Conservation (phyloP, 1,140 invertebrate species). For the Thaumetopoea pityocampa region DNA sequence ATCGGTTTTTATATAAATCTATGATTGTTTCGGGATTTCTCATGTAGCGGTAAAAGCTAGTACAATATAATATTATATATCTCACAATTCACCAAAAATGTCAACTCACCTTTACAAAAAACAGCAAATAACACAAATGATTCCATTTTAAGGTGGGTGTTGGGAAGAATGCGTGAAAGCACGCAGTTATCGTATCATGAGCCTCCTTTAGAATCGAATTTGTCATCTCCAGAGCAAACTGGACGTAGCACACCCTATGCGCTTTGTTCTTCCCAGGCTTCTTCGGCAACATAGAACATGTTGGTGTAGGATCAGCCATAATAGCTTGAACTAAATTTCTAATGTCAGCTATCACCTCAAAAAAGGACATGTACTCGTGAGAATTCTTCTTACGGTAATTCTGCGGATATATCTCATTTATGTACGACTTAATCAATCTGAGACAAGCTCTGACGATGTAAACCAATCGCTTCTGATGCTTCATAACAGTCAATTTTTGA, state of each 20-base stretch:
- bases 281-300: constrained; percentile 54
- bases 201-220: constrained; percentile 90
- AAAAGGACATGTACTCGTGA: constrained; percentile 84
- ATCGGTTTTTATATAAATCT: too few species aligned
- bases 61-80: too few species aligned
- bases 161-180: constrained; percentile 97
- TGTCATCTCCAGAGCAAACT: constrained; percentile 77
- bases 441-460: constrained; percentile 91
- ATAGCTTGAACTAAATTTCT: constrained; percentile 89
- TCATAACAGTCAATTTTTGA: constrained; percentile 67
- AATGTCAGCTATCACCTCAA: constrained; percentile 91
- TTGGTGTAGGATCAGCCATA: constrained; percentile 84
- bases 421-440: constrained; percentile 88
- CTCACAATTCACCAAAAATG: too few species aligned
- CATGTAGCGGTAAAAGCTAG: too few species aligned
- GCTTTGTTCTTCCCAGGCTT: constrained; percentile 37
- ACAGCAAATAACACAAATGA: constrained; percentile 90
- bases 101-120: constrained; percentile 83
- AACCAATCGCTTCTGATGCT: constrained; percentile 86
- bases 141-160: constrained; percentile 95
- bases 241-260: constrained; percentile 47
- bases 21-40: too few species aligned
- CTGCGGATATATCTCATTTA: constrained; percentile 93
- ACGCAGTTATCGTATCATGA: constrained; percentile 91
- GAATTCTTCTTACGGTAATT: constrained; percentile 77